A percentile compares a stretch with the other conserved stretches of the same genome.
phyloP scores from a whole-genome alignment of 1,140 invertebrate species.

The Megathymus violae region DNA sequence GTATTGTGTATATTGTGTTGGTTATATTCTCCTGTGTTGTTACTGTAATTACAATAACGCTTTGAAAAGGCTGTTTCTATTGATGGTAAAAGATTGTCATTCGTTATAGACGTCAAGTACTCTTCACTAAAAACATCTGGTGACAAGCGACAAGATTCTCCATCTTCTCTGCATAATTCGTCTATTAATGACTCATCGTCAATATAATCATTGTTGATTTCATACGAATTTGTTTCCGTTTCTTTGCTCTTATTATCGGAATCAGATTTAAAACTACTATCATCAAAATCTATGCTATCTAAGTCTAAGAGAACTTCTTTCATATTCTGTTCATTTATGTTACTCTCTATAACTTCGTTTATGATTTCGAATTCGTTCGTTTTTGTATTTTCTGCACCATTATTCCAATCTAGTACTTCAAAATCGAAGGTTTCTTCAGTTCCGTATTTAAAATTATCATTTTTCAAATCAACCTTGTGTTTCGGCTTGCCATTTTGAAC shows the following conservation, averaged over 20 bases:
- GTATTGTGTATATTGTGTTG: slow-evolving; percentile 44
- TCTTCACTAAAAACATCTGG: slow-evolving; percentile 75
- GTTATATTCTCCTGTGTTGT: slow-evolving; percentile 56
- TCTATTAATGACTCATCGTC: slow-evolving; percentile 77
- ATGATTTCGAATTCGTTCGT: slow-evolving; percentile 68
- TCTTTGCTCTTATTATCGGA: slow-evolving; percentile 49
- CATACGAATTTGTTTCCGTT: slow-evolving; percentile 48
- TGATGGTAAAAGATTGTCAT: slow-evolving; percentile 73
- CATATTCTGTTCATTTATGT: slow-evolving; percentile 73
- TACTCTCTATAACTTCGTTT: slow-evolving; percentile 66
- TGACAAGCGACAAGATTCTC: slow-evolving; percentile 61
- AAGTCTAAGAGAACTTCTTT: slow-evolving; percentile 76
- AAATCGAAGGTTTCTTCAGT: slow-evolving; percentile 76
- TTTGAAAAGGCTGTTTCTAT: slow-evolving; percentile 82
- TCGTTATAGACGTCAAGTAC: slow-evolving; percentile 52
- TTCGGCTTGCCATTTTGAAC: slow-evolving; percentile 65
- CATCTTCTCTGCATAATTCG: slow-evolving; percentile 73
- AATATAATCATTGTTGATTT: slow-evolving; percentile 68
- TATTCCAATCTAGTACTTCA: slow-evolving; percentile 68
- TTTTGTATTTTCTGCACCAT: slow-evolving; percentile 46
- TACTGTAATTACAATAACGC: slow-evolving; percentile 71
- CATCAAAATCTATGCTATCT: slow-evolving; percentile 75
- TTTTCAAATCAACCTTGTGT: slow-evolving; percentile 44
- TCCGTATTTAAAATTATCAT: slow-evolving; percentile 68
- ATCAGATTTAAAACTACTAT: slow-evolving; percentile 60